Evolutionary conservation across 2,888 invertebrate genomes (phyloP).

Genomic region (Onchidella celtica): DNA sequence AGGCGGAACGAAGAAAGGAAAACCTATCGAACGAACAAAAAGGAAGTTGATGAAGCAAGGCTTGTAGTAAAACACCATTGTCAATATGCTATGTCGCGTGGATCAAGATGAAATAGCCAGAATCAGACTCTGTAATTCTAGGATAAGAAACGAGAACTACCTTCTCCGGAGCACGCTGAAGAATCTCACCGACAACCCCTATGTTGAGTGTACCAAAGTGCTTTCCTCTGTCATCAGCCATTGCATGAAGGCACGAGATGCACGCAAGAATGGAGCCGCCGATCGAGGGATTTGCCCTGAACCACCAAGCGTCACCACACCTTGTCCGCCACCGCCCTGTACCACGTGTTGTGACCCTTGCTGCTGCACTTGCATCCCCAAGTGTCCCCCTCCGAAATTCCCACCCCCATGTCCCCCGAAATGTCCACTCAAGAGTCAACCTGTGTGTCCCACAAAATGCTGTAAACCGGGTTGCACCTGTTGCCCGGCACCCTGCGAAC

Average conservation of each 20-base stretch:
- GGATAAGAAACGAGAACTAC: constrained; percentile 27
- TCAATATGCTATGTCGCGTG: constrained; percentile 32
- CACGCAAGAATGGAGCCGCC: background rate
- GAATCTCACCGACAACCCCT: constrained; percentile 24
- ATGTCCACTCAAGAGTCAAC: background rate
- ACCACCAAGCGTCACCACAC: background rate
- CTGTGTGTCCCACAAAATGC: background rate
- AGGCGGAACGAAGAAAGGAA: no score
- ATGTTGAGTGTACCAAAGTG: constrained; percentile 22
- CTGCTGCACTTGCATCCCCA: background rate
- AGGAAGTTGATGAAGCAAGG: no score
- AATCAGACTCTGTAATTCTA: background rate
- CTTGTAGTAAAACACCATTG: no score
- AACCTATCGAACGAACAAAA: no score
- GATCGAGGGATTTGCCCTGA: background rate
- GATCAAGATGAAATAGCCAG: constrained; percentile 7
- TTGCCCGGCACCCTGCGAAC: background rate
- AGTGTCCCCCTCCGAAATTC: background rate
- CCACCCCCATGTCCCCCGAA: background rate
- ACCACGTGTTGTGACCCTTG: background rate
- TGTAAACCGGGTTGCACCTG: background rate
- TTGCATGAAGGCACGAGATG: constrained; percentile 15
- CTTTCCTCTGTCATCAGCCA: background rate
- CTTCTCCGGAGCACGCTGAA: constrained; percentile 8
- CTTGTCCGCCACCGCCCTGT: background rate